Evolutionary conservation across 1,140 invertebrate genomes (phyloP), one percentile per base, ranked within the genome.

Genomic region (Ptiloglossa arizonensis): DNA sequence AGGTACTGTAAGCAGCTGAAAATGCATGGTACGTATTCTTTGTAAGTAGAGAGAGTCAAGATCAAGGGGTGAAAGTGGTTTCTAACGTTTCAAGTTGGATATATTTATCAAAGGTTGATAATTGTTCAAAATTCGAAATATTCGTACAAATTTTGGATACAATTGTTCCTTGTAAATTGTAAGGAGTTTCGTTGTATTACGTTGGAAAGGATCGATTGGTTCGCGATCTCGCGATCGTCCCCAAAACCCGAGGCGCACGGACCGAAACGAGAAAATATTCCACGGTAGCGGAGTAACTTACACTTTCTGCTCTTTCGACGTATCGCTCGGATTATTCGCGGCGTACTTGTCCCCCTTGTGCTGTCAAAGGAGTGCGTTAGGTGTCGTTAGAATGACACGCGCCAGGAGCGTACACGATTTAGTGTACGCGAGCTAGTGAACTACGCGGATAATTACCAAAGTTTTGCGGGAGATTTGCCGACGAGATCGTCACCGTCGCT

Each of bases 371-470:
- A 84, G 59, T 62, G 56, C 60, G 78, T 81, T 86, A 86, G 56
- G 41, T 27, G 66, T 59, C 29, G 74, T 79, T 60, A 68, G 29
- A 50, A 70, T 35, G 44, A 74, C 60, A 54, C 52, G 60, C 17
- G 5, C 22, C 52, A 56, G 44, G 41, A 2, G 38, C 27, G 48
- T 73, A 56, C 41, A n/a, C 35, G 50, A 29, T 48, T 63, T 74
- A 72, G 68, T 59, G 56, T 62, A 73, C 79, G 81, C 81, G 73
- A 78, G 57, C 57, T 44, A 57, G 19, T 76, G 69, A 88, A 86
- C 67, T 88, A 74, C 69, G 82, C 46, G 70, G 68, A 86, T 88
- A 90, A 87, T 91, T 91, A 91, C 90, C 90, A 78, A 88, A 88
- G 79, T 88, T 87, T 87, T 46, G 38, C 35, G 29, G 67, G n/a